phyloP scores from a whole-genome alignment of 2,888 invertebrate species.

The Subacronicta megacephala region DNA sequence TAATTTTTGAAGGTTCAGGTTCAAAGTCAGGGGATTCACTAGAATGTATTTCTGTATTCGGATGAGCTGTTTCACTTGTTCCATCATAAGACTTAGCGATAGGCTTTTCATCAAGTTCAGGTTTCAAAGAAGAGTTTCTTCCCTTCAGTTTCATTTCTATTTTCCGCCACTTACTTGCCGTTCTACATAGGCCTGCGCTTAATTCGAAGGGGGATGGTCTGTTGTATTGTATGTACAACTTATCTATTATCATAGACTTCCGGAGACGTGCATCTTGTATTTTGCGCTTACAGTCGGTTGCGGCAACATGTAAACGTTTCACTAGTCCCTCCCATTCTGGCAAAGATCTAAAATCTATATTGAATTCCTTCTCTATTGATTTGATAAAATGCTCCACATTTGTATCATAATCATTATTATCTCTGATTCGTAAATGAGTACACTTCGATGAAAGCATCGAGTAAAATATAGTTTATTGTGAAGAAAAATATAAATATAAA shows the following conservation, averaged over 20 bases:
- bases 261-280: constrained; percentile 69
- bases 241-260: constrained; percentile 73
- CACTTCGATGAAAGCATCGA: constrained; percentile 55
- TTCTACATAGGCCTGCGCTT: constrained; percentile 71
- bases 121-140: constrained; percentile 20
- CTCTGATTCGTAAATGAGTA: constrained; percentile 72
- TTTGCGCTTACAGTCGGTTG: constrained; percentile 67
- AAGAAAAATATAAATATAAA: not conserved
- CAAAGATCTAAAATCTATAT: constrained; percentile 72
- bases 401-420: constrained; percentile 58
- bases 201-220: constrained; percentile 77
- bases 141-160: constrained; percentile 49
- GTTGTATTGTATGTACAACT: constrained; percentile 68
- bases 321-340: constrained; percentile 75
- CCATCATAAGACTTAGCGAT: constrained; percentile 26
- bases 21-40: constrained; percentile 28
- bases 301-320: constrained; percentile 64
- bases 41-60: constrained; percentile 69
- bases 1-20: constrained; percentile 28
- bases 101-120: constrained; percentile 7
- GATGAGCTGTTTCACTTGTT: constrained; percentile 59
- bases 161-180: constrained; percentile 69
- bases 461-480: not conserved
- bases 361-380: constrained; percentile 68
- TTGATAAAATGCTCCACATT: constrained; percentile 72